phyloP scores from a whole-genome alignment of 2,797 vertebrate genomes.

The Rhincodon typus region DNA sequence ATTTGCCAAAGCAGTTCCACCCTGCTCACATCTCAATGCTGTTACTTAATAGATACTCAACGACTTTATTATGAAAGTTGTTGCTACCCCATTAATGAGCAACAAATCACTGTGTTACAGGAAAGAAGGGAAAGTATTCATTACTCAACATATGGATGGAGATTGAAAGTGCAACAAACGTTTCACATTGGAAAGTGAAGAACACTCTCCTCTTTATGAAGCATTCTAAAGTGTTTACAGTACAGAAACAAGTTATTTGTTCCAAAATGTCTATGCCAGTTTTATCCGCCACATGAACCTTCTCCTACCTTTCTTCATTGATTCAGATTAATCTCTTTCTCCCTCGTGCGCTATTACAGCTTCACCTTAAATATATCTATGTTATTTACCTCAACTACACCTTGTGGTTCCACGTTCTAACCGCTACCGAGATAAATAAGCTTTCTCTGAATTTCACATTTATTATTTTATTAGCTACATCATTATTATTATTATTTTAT shows the following conservation, averaged over 20 bases:
- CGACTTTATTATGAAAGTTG: neutral
- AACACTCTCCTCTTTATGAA: neutral
- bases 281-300: neutral
- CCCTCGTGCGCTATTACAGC: neutral
- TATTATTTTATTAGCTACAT: too few species aligned
- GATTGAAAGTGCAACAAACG: neutral
- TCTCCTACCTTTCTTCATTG: neutral
- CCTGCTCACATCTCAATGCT: neutral
- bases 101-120: neutral
- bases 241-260: neutral
- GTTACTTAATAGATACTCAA: neutral
- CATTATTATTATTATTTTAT: too few species aligned
- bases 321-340: too few species aligned
- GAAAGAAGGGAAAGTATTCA: neutral
- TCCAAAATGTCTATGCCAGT: neutral
- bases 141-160: neutral
- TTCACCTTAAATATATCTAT: too few species aligned
- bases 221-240: neutral
- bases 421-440: too few species aligned
- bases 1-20: neutral
- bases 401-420: too few species aligned
- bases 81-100: neutral
- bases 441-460: too few species aligned
- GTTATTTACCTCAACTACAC: too few species aligned
- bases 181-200: neutral